Percentiles rank a stretch among this genome's conserved stretches.
phyloP scores from a whole-genome alignment of 2,113 vertebrate genomes.

The Lasiurus cinereus region DNA sequence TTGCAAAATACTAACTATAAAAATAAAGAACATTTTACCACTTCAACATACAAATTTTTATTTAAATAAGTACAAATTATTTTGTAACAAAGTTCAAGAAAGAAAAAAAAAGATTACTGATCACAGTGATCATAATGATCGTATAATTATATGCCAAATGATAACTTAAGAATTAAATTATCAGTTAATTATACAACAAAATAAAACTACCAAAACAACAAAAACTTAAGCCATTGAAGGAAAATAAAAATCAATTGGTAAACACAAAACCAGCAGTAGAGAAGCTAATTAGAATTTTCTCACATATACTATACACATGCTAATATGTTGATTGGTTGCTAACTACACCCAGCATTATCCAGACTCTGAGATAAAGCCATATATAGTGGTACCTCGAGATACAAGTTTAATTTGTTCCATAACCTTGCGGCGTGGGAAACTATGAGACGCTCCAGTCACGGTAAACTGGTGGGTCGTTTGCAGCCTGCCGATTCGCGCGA shows the following conservation, averaged over 20 bases:
- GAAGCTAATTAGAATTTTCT: not conserved
- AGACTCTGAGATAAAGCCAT: not conserved
- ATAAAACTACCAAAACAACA: not conserved
- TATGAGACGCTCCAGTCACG: too few relatives aligned
- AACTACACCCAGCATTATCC: not conserved
- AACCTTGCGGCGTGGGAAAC: too few relatives aligned
- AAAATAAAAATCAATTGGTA: not conserved
- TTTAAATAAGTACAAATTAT: not conserved
- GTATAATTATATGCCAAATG: not conserved
- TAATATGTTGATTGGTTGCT: rapidly evolving
- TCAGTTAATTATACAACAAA: not conserved
- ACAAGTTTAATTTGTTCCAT: too few relatives aligned
- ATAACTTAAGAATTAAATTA: not conserved
- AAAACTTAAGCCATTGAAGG: not conserved
- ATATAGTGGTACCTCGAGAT: not conserved
- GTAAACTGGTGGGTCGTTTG: too few relatives aligned
- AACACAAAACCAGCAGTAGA: not conserved
- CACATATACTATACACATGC: not conserved
- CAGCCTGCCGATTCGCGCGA: too few relatives aligned
- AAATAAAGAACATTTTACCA: not conserved
- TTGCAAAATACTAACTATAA: not conserved
- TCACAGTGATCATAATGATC: not conserved
- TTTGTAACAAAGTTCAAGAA: not conserved
- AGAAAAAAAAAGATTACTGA: not conserved
- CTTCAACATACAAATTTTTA: not conserved